These are phyloP conservation scores for Lobophora halterata DNA, from an alignment of 2,888 invertebrate species.

Conservation along the genomic window DNA sequence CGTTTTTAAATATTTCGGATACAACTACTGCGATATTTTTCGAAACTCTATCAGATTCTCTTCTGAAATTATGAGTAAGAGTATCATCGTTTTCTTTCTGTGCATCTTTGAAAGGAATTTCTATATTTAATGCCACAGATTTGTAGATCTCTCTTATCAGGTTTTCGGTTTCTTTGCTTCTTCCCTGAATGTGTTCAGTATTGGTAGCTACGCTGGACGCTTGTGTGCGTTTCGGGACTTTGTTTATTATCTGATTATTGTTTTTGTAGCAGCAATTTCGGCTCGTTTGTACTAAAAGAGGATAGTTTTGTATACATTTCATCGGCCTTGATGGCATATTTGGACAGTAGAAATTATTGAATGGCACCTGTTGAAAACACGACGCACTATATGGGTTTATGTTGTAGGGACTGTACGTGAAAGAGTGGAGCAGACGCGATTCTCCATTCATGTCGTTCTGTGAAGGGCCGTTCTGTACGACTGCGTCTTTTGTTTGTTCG, in stretches of 20 bases:
- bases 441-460: conserved; percentile 44
- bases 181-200: conserved; percentile 43
- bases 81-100: conserved; percentile 37
- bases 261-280: conserved; percentile 46
- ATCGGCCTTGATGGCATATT: conserved; percentile 34
- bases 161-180: conserved; percentile 56
- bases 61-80: conserved; percentile 14
- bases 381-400: conserved; percentile 45
- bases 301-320: conserved; percentile 56
- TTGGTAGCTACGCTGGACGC: conserved; percentile 50
- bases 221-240: conserved; percentile 6
- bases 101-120: conserved; percentile 44
- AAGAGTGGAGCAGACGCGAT: conserved; percentile 54
- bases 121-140: conserved; percentile 55
- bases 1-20: conserved; percentile 41
- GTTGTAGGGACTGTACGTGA: conserved; percentile 53
- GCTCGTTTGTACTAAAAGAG: conserved; percentile 52
- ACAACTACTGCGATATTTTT: conserved; percentile 31
- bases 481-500: conserved; percentile 49
- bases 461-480: conserved; percentile 56
- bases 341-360: conserved; percentile 38
- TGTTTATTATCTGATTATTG: conserved; percentile 19
- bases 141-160: conserved; percentile 71
- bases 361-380: conserved; percentile 45
- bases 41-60: conserved; percentile 23